Evolutionary conservation across 2,113 vertebrate species (phyloP), one percentile per base, ranked within the genome.

Genomic region (Clupea harengus): DNA sequence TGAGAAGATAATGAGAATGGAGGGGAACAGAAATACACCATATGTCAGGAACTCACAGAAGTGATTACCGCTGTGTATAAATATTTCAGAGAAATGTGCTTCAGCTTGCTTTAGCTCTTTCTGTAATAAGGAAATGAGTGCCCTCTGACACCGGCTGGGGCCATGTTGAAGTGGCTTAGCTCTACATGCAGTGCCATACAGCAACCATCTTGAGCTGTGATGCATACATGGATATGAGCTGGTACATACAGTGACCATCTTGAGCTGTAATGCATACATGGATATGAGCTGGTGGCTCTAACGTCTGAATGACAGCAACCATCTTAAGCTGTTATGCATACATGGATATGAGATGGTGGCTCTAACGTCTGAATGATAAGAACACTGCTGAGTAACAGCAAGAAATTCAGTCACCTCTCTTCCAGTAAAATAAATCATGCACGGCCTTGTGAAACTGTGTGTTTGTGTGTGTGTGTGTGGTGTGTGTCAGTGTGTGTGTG

Each of bases 391-490:
- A 78, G 39, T 78, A 39, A 78, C 72, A 39, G 72, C 11, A 78
- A 78, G 72, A 78, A 78, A 39, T 32, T 78, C 72, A 78, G 72
- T 78, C 72, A 78, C 72, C 72, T 32, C 72, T 78, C 4, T 78
- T 78, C 72, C 72, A 78, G 72, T 78, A 78, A 78, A 2, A 1
- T 2, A 39, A 72, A 78, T 78, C 32, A 39, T 78, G 13, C 72
- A 78, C 72, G 15, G 72, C 72, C 72, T 78, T 32, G 11, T 78
- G 72, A 39, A 78, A 78, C 72, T 39, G 2, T 32, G 72, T 78
- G 72, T 78, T 28, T 78, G 72, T 78, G 72, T 78, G 32, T 78
- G n/a, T 67, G 64, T 67, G 39, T 39, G 39, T 39, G 39, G 39
- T 39, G 39, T 39, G 39, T 39, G 39, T 39, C 39, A 39, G 39